phyloP scores from a whole-genome alignment of 2,797 vertebrate species.

The Propithecus perrieri region DNA sequence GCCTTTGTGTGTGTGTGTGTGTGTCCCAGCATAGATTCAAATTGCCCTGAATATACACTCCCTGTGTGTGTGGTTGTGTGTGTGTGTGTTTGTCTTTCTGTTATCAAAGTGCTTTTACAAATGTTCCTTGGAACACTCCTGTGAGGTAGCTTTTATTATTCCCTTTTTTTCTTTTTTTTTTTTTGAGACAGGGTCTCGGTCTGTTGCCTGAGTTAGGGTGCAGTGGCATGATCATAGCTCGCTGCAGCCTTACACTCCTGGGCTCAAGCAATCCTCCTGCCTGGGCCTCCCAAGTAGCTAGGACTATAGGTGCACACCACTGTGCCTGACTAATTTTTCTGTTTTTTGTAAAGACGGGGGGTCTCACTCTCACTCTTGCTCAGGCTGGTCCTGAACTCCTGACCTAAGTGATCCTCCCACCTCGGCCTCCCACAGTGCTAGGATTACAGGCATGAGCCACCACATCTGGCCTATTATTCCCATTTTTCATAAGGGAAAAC shows the following conservation, averaged over 20 bases:
- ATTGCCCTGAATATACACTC: too few relatives aligned
- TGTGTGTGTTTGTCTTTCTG: not conserved
- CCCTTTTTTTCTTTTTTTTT: not conserved
- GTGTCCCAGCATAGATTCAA: too few relatives aligned
- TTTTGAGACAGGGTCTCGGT: not conserved
- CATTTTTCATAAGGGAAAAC: not conserved
- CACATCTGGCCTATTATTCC: not conserved
- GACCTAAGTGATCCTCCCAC: too few relatives aligned
- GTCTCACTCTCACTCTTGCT: too few relatives aligned
- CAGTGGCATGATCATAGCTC: not conserved
- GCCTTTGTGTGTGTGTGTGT: not conserved
- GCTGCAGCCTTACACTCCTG: not conserved
- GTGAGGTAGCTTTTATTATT: constrained; percentile 41
- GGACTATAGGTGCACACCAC: too few relatives aligned
- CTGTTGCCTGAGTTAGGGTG: not conserved
- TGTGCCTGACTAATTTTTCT: too few relatives aligned
- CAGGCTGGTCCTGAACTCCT: too few relatives aligned
- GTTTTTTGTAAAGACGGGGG: too few relatives aligned
- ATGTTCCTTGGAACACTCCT: not conserved
- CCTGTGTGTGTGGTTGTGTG: not conserved
- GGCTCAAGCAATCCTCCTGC: not conserved
- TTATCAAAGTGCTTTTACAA: constrained; percentile 34
- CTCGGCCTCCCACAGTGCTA: too few relatives aligned
- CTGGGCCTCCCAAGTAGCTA: too few relatives aligned
- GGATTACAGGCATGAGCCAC: too few relatives aligned